Percentiles rank a stretch among this genome's conserved stretches.
These are phyloP conservation scores for Dinothrombium tinctorium DNA, from an alignment of 1,140 invertebrate species.

Conservation along the genomic window DNA sequence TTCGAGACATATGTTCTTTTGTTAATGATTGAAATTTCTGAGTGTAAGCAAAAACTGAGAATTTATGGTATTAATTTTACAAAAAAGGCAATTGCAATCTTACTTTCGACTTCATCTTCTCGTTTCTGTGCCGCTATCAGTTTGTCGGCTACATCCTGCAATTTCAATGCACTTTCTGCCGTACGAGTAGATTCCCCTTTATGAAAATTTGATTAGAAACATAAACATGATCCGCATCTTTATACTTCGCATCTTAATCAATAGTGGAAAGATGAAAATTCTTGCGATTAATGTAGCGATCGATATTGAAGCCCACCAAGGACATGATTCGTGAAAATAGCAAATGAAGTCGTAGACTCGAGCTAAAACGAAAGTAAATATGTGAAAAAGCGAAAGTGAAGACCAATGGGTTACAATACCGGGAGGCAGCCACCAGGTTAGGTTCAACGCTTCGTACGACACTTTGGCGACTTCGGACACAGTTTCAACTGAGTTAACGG, in stretches of 20 bases:
- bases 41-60: neutral
- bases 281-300: constrained; percentile 52
- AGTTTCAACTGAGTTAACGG: too few relatives aligned
- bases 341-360: neutral
- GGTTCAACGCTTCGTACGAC: too few relatives aligned
- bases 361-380: neutral
- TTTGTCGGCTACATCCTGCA: neutral
- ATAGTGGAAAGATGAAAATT: constrained; percentile 49
- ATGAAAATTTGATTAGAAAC: neutral
- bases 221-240: too few relatives aligned
- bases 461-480: too few relatives aligned
- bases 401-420: too few relatives aligned
- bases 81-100: neutral
- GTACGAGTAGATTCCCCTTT: neutral
- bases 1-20: neutral
- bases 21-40: neutral
- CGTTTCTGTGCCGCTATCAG: neutral
- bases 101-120: neutral
- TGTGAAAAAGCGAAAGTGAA: too few relatives aligned
- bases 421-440: too few relatives aligned
- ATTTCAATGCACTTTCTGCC: neutral
- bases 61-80: neutral
- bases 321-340: constrained; percentile 24
- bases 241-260: constrained; percentile 45
- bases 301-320: constrained; percentile 71